Percentiles rank a stretch among this genome's conserved stretches.
Evolutionary conservation across 2,113 vertebrate species (phyloP).

Genomic region (Budorcas taxicolor): DNA sequence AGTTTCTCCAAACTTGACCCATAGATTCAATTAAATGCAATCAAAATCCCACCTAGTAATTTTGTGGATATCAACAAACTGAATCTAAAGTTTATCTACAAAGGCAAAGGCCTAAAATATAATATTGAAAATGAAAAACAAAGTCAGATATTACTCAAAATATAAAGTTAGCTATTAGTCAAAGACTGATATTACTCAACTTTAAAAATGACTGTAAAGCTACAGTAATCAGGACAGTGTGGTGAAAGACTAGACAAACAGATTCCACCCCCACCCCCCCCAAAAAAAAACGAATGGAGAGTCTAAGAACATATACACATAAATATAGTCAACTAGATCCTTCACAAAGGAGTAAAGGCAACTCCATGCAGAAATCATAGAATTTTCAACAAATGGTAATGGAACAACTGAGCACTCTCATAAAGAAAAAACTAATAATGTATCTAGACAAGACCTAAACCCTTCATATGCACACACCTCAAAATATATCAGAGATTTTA

Average conservation of each 20-base stretch:
- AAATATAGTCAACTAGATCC: not conserved
- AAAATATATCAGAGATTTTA: not conserved
- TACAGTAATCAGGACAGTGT: not conserved
- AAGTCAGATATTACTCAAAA: not conserved
- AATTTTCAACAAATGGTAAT: not conserved
- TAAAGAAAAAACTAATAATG: not conserved
- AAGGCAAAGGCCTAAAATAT: not conserved
- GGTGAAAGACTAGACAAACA: not conserved
- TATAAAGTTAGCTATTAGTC: not conserved
- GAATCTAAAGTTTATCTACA: not conserved
- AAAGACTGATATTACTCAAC: not conserved
- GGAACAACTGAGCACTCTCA: not conserved
- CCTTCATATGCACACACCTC: not conserved
- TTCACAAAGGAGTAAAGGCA: not conserved
- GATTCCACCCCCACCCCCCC: not conserved
- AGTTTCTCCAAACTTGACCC: not conserved
- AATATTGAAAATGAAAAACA: not conserved
- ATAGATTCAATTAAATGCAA: not conserved
- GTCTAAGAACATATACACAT: not conserved
- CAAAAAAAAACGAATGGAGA: not conserved
- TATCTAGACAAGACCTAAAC: not conserved
- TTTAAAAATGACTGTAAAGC: not conserved
- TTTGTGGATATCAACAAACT: not conserved
- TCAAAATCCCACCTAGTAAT: not conserved
- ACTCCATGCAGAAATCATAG: not conserved